Evolutionary conservation across 2,888 invertebrate genomes (phyloP).

Genomic region (Camponotus fellah): DNA sequence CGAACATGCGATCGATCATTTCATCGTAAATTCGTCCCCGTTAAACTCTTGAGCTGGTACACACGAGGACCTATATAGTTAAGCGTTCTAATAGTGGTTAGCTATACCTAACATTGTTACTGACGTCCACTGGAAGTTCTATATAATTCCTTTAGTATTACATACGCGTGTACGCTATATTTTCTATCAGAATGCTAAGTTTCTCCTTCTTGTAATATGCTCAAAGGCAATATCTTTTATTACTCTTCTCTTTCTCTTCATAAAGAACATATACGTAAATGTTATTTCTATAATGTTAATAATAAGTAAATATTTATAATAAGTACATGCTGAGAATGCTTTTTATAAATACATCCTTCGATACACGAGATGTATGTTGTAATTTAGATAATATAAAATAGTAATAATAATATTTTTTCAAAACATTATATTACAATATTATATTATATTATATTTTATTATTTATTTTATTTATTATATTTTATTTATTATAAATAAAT

Average conservation of each 20-base stretch:
- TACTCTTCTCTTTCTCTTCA: too few relatives aligned
- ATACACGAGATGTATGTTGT: neutral
- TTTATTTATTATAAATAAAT: too few relatives aligned
- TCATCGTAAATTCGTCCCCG: constrained; percentile 24
- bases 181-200: neutral
- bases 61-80: constrained; percentile 7
- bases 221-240: neutral
- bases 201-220: neutral
- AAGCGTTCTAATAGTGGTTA: constrained; percentile 18
- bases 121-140: constrained; percentile 16
- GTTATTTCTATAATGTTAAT: neutral
- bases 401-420: neutral
- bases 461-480: too few relatives aligned
- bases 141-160: constrained; percentile 12
- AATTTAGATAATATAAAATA: neutral
- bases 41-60: constrained; percentile 21
- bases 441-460: too few relatives aligned
- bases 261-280: neutral
- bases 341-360: neutral
- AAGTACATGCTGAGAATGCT: neutral
- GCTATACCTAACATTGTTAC: constrained; percentile 27
- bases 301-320: neutral
- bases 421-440: neutral
- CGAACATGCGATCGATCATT: neutral
- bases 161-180: neutral